Evolutionary conservation across 2,113 vertebrate species (phyloP), one percentile per base, ranked within the genome.

Genomic region (Pleuronectes platessa): DNA sequence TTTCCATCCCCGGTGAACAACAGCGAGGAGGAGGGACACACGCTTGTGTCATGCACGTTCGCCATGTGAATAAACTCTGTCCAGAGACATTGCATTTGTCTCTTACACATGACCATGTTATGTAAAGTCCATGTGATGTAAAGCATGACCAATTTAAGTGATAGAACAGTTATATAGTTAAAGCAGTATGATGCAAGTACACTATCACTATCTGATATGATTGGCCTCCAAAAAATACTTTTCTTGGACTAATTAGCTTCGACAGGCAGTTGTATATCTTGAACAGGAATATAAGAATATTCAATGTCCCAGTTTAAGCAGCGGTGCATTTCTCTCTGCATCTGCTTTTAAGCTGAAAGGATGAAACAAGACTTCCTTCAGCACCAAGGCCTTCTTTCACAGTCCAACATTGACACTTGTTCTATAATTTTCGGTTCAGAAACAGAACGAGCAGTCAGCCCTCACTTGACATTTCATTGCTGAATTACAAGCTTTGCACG

Each of bases 51-150:
- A 21, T 54, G 14, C 51, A 21, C 3, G 51, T 15, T 15, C 31
- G 12, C 45, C 49, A 60, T 71, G 24, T 71, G 47, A 76, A 18
- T 27, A 56, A 53, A 53, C 17, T 42, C 40, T 42, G 20, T 42
- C 40, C 35, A 13, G 53, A 56, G 5, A 45, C 37, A 47, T 59
- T 21, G 7, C 56, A 65, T 51, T 31, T 20, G 49, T 10, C 13
- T 20, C 13, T 11, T 21, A 63, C 56, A 24, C 26, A 13, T 8
- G 15, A 26, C 5, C n/a, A 14, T 23, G 8, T 55, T 13, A 53
- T 53, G 18, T 53, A 53, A 73, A 55, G 23, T 6, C 10, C 27
- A 20, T 31, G 7, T 37, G 47, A 20, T 61, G 31, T 45, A 40
- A 35, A 45, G 12, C 2, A 12, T 5, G 11, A 35, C 24, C 2